These are phyloP conservation scores for Thalassoma bifasciatum DNA, from an alignment of 2,113 vertebrate genomes.

Conservation along the genomic window DNA sequence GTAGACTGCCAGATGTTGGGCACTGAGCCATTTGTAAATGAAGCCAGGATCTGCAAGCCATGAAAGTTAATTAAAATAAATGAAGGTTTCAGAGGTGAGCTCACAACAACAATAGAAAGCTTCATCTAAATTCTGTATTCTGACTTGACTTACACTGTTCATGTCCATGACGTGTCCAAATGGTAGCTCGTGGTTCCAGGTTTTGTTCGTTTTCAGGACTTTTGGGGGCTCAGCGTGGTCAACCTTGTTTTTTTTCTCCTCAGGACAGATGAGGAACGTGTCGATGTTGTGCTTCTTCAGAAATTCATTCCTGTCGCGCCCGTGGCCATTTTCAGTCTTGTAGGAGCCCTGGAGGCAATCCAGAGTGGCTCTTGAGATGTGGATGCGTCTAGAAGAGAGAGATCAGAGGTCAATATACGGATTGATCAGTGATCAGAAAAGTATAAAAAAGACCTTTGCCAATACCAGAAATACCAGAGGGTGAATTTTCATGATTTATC, in stretches of 20 bases:
- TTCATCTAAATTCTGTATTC: neutral
- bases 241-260: constrained; percentile 24
- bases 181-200: constrained; percentile 70
- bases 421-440: too few relatives aligned
- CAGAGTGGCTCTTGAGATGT: constrained; percentile 83
- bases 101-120: neutral
- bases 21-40: constrained; percentile 78
- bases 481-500: too few relatives aligned
- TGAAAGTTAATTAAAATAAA: too few relatives aligned
- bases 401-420: too few relatives aligned
- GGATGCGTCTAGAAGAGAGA: constrained; percentile 75
- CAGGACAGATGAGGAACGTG: constrained; percentile 82
- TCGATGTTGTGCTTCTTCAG: constrained; percentile 82
- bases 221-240: constrained; percentile 40
- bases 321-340: constrained; percentile 79
- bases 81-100: too few relatives aligned
- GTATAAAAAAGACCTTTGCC: too few relatives aligned
- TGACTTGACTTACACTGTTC: constrained; percentile 76
- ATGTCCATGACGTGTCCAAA: constrained; percentile 73
- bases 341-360: constrained; percentile 80
- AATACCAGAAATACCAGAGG: too few relatives aligned
- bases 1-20: constrained; percentile 69
- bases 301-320: constrained; percentile 80
- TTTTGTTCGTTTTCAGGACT: constrained; percentile 48
- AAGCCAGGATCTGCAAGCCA: constrained; percentile 82